Base-by-base conservation (phyloP, 1,140 invertebrate genomes). In the Macrosteles quadrilineatus region DNA sequence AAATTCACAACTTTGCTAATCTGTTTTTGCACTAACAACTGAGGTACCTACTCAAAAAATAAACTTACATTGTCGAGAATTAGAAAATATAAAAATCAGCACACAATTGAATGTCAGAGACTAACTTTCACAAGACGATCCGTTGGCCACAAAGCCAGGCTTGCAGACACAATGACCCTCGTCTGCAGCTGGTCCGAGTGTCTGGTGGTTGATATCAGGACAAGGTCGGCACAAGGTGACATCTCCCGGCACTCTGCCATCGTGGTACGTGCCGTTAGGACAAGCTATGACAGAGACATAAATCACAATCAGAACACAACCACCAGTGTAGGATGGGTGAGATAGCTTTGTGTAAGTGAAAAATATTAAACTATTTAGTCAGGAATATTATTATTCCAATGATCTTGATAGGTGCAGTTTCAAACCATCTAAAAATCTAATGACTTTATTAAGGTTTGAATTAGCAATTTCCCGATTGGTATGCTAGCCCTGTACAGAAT, bases 201-300 rank as follows among this genome's bases (percentile, higher is more conserved):
- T 88, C 2, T 83, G 79, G 72, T 90, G 88, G 77, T 90, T 85
- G 4, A 81, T 74, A 78, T 89, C 88, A 0, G 89, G 88, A 78
- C 89, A 91, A 1, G 84, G 81, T 4, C 77, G 75, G 76, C 90
- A 91, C 0, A 82, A 76, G 47, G 81, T 74, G 40, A 83, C 80
- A 77, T 88, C 85, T 0, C 84, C 85, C 0, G 83, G 81, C 6
- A 77, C 79, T 40, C 76, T 77, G 6, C 74, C 76, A 12, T 80
- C 76, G 55, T 83, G 82, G 64, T 80, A 84, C 0, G 83, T 84
- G 2, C 83, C 82, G 71, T 82, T 80, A n/a, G 82, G 82, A 73
- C 83, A 85, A 11, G 79, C 82, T 83, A 63, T 40, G 68, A 65
- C 47, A 59, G 23, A 77, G 73, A 67, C 47, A 69, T 25, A 59